Evolutionary conservation across 2,888 invertebrate species (phyloP), one percentile per base, ranked within the genome.

Genomic region (Eupithecia inturbata): DNA sequence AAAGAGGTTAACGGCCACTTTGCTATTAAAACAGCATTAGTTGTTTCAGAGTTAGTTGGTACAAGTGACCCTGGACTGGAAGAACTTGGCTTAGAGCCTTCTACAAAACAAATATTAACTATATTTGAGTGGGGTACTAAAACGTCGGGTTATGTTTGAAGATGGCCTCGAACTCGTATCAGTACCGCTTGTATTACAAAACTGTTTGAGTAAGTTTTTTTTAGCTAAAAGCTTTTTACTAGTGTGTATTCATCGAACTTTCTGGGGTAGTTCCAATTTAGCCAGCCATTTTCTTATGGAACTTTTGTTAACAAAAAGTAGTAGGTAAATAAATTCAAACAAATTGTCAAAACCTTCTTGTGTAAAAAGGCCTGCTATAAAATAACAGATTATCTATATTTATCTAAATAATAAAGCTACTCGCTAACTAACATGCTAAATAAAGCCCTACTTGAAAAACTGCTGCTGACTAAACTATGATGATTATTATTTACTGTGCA

Each of bases 11-110:
- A 66, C 66, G 39, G 66, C 73, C 76, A 74, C 75, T 74, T 74
- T 74, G 73, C 79, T 78, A 81, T 84, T 83, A 85, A 85, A 83
- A 82, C 79, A 78, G 82, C 83, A 84, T 85, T 82, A 83, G 79
- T 81, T 82, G 79, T 80, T 82, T 79, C 70, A 68, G 75, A 71
- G 73, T 73, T 75, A 76, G 77, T 74, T 39, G 64, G 33, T 66
- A 66, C 66, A 66, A 66, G 73, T 71, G 68, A 70, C 77, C 77
- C 74, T 74, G 68, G 71, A 76, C 74, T 73, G 67, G 69, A 77
- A 68, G 77, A 74, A 75, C 78, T 72, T 68, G 33, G 49, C 70
- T 67, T 73, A 75, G 74, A 75, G 74, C 76, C 71, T 63, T 69
- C 76, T 71, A 72, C 72, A 73, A 80, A 79, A 80, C 82, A 84